Conservation (phyloP, 2,797 vertebrate genomes). For the Ctenopoma kingsleyae region DNA sequence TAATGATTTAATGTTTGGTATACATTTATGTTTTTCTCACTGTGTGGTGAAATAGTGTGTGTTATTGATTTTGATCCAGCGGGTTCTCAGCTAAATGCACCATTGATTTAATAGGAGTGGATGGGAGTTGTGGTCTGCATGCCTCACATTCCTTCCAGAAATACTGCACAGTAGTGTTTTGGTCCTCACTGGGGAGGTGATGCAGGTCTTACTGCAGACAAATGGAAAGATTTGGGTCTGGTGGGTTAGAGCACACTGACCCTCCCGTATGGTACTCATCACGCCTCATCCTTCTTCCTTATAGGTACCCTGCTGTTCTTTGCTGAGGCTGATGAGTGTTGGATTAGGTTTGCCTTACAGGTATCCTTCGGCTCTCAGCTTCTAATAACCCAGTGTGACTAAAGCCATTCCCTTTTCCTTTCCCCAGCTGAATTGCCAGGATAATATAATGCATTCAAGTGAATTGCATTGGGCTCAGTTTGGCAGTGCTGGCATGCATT, state of each 20-base stretch:
- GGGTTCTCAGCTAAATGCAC: constrained; percentile 66
- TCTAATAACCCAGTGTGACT: constrained; percentile 70
- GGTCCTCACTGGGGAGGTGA: constrained; percentile 29
- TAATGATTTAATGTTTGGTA: constrained; percentile 71
- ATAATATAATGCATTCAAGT: constrained; percentile 77
- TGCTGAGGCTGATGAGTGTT: constrained; percentile 46
- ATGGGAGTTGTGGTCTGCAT: constrained; percentile 64
- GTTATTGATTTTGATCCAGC: constrained; percentile 73
- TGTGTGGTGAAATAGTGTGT: constrained; percentile 60
- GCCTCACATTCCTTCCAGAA: constrained; percentile 69
- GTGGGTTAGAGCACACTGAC: constrained; percentile 39
- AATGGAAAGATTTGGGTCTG: constrained; percentile 52
- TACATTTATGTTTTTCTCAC: constrained; percentile 52
- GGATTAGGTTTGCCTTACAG: constrained; percentile 65
- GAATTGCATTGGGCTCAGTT: constrained; percentile 70
- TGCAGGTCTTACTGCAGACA: constrained; percentile 47
- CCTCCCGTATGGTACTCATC: constrained; percentile 48
- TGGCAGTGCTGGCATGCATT: constrained; percentile 76
- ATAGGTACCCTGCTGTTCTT: constrained; percentile 44
- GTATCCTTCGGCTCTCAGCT: constrained; percentile 67
- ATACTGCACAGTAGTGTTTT: constrained; percentile 54
- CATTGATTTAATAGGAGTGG: constrained; percentile 74
- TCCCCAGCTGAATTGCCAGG: constrained; percentile 59
- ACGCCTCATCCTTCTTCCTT: constrained; percentile 38
- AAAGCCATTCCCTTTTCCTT: constrained; percentile 62